phyloP scores from a whole-genome alignment of 1,140 invertebrate genomes.

The Anoplolepis gracilipes region DNA sequence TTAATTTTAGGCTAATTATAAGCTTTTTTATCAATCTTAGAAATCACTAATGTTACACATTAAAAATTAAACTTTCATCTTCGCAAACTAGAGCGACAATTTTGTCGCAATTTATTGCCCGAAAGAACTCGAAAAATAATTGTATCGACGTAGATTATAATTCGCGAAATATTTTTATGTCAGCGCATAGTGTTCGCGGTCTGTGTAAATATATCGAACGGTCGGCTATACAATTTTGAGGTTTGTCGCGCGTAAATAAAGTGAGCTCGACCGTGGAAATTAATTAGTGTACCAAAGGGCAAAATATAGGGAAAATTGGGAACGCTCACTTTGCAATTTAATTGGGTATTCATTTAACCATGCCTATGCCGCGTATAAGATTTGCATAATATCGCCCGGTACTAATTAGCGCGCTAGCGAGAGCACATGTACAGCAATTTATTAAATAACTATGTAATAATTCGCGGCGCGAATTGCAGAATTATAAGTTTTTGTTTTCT shows the following conservation, averaged over 20 bases:
- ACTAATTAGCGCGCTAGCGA: slow-evolving; percentile 55
- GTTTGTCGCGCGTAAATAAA: slow-evolving; percentile 79
- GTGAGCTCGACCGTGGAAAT: slow-evolving; percentile 75
- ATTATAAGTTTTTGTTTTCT: slow-evolving; percentile 56
- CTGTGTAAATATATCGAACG: slow-evolving; percentile 67
- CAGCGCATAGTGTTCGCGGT: slow-evolving; percentile 29
- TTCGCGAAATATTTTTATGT: slow-evolving; percentile 64
- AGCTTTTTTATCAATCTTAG: not conserved
- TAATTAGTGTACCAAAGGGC: slow-evolving; percentile 75
- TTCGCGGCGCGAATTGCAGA: slow-evolving; percentile 44
- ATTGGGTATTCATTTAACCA: slow-evolving; percentile 75
- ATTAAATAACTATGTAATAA: slow-evolving; percentile 63
- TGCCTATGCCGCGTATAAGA: slow-evolving; percentile 53
- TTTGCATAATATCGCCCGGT: slow-evolving; percentile 52
- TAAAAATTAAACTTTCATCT: not conserved
- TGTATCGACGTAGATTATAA: slow-evolving; percentile 43
- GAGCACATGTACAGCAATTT: slow-evolving; percentile 60
- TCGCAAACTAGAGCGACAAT: not conserved
- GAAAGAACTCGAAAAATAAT: slow-evolving; percentile 51
- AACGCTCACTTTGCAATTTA: slow-evolving; percentile 69
- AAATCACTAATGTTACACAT: not conserved
- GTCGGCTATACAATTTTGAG: slow-evolving; percentile 72
- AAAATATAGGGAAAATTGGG: slow-evolving; percentile 73
- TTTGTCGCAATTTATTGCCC: not conserved
- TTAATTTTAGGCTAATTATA: too few relatives aligned